Conservation (phyloP, 2,888 invertebrate genomes). For the Lasioglossum pauxillum region DNA sequence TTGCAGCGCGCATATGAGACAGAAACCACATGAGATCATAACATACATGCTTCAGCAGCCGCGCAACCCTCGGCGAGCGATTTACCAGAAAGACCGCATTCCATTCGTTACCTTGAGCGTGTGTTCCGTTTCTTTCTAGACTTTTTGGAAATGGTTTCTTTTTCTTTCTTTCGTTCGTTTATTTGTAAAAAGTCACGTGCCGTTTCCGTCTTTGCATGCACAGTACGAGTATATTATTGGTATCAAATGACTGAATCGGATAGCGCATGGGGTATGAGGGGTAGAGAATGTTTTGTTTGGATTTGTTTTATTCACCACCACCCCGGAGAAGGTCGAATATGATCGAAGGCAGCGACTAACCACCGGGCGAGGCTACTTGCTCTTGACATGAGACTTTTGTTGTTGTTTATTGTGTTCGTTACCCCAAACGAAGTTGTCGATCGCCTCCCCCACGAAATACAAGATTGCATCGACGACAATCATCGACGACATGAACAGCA, state of each 20-base stretch:
- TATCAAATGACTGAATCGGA: constrained; percentile 32
- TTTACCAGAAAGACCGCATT: constrained; percentile 44
- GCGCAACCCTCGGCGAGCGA: constrained; percentile 24
- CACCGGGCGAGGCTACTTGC: constrained; percentile 78
- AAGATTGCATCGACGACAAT: constrained; percentile 87
- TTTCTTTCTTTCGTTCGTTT: background rate
- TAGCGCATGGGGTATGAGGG: constrained; percentile 13
- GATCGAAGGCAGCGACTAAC: constrained; percentile 70
- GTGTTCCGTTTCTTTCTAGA: background rate
- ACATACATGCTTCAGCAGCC: constrained; percentile 54
- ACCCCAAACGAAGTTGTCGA: constrained; percentile 91
- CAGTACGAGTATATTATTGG: constrained; percentile 24
- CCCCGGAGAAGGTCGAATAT: constrained; percentile 72
- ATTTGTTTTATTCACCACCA: constrained; percentile 77
- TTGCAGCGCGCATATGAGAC: background rate
- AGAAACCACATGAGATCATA: constrained; percentile 27
- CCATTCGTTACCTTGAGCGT: background rate
- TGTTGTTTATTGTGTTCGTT: constrained; percentile 84
- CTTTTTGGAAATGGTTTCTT: background rate
- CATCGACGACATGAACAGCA: constrained; percentile 90
- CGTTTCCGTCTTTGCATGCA: constrained; percentile 55
- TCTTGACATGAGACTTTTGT: constrained; percentile 79
- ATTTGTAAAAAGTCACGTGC: background rate
- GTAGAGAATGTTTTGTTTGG: constrained; percentile 24
- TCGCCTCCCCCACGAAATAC: constrained; percentile 90